Conservation (phyloP, 2,888 invertebrate genomes). For the Mesorhabditis sp. region DNA sequence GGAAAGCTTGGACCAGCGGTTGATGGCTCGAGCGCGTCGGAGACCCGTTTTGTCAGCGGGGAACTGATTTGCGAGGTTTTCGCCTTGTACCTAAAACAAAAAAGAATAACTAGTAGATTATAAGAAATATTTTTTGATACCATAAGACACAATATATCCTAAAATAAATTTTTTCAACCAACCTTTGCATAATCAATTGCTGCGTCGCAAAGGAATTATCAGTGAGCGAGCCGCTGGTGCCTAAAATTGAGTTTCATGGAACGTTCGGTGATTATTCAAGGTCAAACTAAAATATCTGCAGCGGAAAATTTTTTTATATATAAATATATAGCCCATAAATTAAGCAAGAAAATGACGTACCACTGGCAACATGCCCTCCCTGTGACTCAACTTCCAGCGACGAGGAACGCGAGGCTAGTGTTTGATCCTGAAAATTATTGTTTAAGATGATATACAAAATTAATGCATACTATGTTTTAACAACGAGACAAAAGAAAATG, state of each 20-base stretch:
- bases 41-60: constrained; percentile 22
- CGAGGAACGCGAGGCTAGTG: constrained; percentile 5
- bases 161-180: not conserved
- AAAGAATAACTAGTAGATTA: not conserved
- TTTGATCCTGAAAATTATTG: not conserved
- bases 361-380: not conserved
- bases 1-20: constrained; percentile 7
- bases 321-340: not conserved
- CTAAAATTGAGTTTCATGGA: not conserved
- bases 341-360: not conserved
- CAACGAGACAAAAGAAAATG: too few relatives aligned
- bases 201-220: not conserved
- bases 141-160: not conserved
- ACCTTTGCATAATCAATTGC: constrained; percentile 4
- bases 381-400: not conserved
- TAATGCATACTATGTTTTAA: too few relatives aligned
- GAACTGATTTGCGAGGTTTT: constrained; percentile 43
- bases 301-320: not conserved
- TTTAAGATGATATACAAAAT: not conserved
- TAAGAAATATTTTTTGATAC: not conserved
- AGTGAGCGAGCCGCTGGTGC: not conserved
- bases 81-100: constrained; percentile 40
- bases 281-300: not conserved
- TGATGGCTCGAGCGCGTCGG: not conserved
- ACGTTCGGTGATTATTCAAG: not conserved